Evolutionary conservation across 92 coral and sea anemone genomes (phyloP), one percentile per base, ranked within the genome.

Genomic region (Montipora capitata): DNA sequence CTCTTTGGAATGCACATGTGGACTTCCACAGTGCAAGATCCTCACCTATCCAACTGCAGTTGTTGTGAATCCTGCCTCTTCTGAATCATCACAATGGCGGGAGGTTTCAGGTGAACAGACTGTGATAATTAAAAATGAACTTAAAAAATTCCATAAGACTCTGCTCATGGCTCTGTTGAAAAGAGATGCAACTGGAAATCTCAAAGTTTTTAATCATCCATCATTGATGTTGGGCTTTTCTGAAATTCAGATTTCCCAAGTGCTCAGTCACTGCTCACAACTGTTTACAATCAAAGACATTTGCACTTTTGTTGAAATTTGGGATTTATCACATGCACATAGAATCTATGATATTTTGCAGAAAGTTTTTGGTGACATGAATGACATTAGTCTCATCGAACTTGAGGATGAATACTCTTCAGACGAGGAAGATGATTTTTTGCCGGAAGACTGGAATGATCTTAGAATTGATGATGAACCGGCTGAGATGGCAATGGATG

Each of bases 1-100:
- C 85, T 88, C 93, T 40, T 38, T 45, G 13, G 57, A 57, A 3
- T 92, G 95, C 39, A 20, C 71, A 69, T 87, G 92, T 76, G 89
- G 81, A n/a, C 59, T 15, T 4, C 40, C 86, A 40, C 82, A 91
- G 2, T 88, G 89, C 77, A 77, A 48, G 17, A 70, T 11, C 48
- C 85, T 69, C 9, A 42, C 48, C 12, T 87, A 86, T 69, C 90
- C 90, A 35, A 2, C n/a, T 12, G 12, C 74, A 38, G 40, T 17
- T 9, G 2, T 68, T 2, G 15, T 8, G 72, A 27, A 27, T 27
- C 35, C 41, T 16, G 54, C 77, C 12, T 3, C 41, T 64, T 15
- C 74, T 40, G 63, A 56, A 10, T n/a, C 75, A 15, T 14, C 11
- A 68, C 65, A 18, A 80, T 38, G 64, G 13, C 83, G 76, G 17